Conservation (phyloP, 1,140 invertebrate species). For the Drosophila erecta region DNA sequence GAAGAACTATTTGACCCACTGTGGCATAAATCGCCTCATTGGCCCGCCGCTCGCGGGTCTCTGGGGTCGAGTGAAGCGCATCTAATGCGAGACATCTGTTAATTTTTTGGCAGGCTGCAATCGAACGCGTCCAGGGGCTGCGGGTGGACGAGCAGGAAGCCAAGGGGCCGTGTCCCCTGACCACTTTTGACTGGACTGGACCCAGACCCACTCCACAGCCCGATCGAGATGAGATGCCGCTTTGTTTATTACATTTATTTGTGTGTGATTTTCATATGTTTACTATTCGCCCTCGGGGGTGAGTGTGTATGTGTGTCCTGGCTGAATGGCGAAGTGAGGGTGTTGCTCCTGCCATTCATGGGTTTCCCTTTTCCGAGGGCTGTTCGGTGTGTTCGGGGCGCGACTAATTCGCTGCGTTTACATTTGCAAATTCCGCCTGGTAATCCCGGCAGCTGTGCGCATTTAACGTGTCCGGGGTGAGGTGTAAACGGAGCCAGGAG, state of each 20-base stretch:
- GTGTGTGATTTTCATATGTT: constrained; percentile 66
- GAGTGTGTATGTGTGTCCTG: neutral
- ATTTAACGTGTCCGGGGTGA: constrained; percentile 47
- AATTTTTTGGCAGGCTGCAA: constrained; percentile 67
- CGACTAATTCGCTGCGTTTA: constrained; percentile 71
- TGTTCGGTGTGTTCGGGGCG: constrained; percentile 40
- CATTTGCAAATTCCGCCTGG: constrained; percentile 61
- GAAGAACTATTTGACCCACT: too few species aligned
- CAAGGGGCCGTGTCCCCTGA: constrained; percentile 42
- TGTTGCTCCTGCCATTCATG: constrained; percentile 6
- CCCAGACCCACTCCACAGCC: too few species aligned
- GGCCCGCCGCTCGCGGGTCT: constrained; percentile 52
- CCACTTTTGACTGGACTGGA: constrained; percentile 1
- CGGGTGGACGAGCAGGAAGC: constrained; percentile 12
- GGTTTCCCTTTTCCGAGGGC: neutral
- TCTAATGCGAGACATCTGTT: constrained; percentile 82
- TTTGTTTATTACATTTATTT: constrained; percentile 81
- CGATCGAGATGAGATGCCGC: constrained; percentile 59
- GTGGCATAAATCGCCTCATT: constrained; percentile 22
- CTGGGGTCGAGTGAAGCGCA: constrained; percentile 75
- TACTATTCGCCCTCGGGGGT: constrained; percentile 21
- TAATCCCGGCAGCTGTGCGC: constrained; percentile 78
- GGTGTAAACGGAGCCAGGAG: constrained; percentile 23
- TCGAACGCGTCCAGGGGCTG: constrained; percentile 3
- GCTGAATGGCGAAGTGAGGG: neutral